Evolutionary conservation across 2,888 invertebrate species (phyloP), one percentile per base, ranked within the genome.

Genomic region (Hyles lineata): DNA sequence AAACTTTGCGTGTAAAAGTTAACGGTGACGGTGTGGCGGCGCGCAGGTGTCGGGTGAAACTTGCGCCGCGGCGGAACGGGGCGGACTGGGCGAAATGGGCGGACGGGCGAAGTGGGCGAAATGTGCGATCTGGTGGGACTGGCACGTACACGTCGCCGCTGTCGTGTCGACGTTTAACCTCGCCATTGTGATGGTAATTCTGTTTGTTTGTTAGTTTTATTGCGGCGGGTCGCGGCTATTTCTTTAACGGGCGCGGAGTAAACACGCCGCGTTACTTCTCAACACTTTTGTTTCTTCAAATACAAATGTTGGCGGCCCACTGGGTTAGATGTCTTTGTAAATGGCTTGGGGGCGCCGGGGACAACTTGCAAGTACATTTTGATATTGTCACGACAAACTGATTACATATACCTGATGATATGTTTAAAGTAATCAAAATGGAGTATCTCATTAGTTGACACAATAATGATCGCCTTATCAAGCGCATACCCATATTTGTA

Each of bases 1-100:
- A 23, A 67, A 67, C 23, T 67, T 67, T 19, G 23, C 23, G 67
- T 23, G 50, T 67, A 67, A 72, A 72, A 72, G 72, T 72, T 72
- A 35, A 67, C 43, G 67, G 21, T 67, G 67, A 67, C 67, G 23
- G 67, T 43, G 67, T 17, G 67, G 43, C 19, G 62, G 50, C 17
- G 50, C 35, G 23, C 67, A 67, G 67, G 67, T 67, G 67, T 50
- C 8, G n/a, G 55, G 43, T 50, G 7, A 21, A 67, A 67, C 67
- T 67, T 67, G 67, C 17, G 23, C 67, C 50, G 8, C 32, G 62
- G 67, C 50, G 23, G 50, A 67, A 67, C 17, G 55, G 17, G 55
- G 55, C 19, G 19, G n/a, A 17, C n/a, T 55, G 55, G 55, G 50
- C 50, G 50, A 50, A 50, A 8, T 50, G 50, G 50, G 52, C 52